phyloP scores from a whole-genome alignment of 2,797 vertebrate species.

The Helarctos malayanus region DNA sequence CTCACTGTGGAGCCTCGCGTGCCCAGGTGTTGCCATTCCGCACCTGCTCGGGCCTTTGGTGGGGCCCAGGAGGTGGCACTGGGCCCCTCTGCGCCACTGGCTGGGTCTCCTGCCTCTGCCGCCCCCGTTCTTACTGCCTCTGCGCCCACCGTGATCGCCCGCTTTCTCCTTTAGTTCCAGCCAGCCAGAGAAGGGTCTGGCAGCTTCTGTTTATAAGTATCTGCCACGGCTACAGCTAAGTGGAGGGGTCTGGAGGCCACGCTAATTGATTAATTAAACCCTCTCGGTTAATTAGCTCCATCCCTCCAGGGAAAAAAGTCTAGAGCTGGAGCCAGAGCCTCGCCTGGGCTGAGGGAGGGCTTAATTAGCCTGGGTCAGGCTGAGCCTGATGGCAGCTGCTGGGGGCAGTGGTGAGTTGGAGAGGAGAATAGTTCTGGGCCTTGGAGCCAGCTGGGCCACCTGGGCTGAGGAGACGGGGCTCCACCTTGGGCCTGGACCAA shows the following conservation, averaged over 20 bases:
- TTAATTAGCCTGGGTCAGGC: conserved; percentile 66
- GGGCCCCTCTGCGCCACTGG: background rate
- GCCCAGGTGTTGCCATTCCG: background rate
- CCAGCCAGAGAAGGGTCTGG: conserved; percentile 58
- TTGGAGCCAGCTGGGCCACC: background rate
- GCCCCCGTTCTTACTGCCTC: background rate
- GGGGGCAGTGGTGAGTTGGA: background rate
- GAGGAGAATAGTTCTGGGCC: background rate
- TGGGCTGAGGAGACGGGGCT: background rate
- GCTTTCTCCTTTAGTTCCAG: background rate
- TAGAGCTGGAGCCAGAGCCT: conserved; percentile 71
- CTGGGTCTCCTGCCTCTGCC: background rate
- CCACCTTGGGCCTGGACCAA: background rate
- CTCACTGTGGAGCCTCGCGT: background rate
- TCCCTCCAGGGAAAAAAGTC: conserved; percentile 75
- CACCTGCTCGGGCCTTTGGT: background rate
- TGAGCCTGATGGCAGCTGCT: conserved; percentile 55
- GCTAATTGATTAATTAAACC: conserved; percentile 86
- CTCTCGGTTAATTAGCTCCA: conserved; percentile 84
- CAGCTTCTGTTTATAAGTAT: conserved; percentile 74
- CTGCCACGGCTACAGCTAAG: conserved; percentile 68
- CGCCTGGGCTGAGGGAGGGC: conserved; percentile 48
- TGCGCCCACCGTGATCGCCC: background rate
- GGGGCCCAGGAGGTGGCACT: background rate
- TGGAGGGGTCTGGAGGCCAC: conserved; percentile 83